Conservation (phyloP, 2,888 invertebrate species). For the Synanthedon myopaeformis region DNA sequence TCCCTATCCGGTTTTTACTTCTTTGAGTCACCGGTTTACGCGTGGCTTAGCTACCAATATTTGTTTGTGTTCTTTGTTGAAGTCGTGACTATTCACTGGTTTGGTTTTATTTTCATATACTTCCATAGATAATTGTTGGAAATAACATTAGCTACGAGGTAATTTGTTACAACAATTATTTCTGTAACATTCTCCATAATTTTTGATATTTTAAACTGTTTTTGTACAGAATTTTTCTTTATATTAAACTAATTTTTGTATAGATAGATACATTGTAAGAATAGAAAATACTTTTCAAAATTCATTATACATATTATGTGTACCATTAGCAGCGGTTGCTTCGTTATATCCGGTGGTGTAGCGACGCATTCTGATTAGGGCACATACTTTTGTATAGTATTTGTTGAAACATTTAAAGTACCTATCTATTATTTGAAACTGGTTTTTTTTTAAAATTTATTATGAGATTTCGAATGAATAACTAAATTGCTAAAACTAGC, state of each 20-base stretch:
- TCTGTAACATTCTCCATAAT: no score
- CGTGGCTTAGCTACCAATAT: conserved; percentile 1
- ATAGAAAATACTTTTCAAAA: no score
- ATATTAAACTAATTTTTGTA: no score
- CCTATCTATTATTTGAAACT: neutral
- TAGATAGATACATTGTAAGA: no score
- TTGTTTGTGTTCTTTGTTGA: conserved; percentile 4
- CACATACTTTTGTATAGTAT: neutral
- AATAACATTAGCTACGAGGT: no score
- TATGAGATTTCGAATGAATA: no score
- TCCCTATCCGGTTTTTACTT: conserved; percentile 1
- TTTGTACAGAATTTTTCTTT: no score
- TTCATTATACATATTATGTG: neutral
- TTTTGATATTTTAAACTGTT: no score
- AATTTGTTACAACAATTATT: no score
- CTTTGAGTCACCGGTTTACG: conserved; percentile 3
- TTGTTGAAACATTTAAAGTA: neutral
- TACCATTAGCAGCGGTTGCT: conserved; percentile 8
- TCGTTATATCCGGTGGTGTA: conserved; percentile 11
- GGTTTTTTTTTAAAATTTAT: no score
- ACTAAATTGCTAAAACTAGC: no score
- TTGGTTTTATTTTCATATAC: conserved; percentile 1
- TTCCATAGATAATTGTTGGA: neutral
- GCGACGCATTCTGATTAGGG: conserved; percentile 15
- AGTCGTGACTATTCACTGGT: conserved; percentile 4